A percentile compares a stretch with the other conserved stretches of the same genome.
Conservation (phyloP, 2,888 invertebrate species). For the Rhingia rostrata region DNA sequence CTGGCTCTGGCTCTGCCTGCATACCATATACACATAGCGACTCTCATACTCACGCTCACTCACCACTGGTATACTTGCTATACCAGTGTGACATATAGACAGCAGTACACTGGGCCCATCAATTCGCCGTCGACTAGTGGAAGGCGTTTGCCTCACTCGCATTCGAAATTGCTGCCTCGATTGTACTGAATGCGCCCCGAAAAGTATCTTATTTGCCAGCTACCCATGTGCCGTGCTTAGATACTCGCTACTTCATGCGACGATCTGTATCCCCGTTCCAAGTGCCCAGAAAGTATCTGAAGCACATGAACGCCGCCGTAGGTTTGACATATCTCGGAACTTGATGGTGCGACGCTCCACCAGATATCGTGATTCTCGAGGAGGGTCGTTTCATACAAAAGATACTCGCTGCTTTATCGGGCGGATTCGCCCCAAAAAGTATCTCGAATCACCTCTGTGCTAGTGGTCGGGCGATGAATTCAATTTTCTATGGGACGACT, state of each 20-base stretch:
- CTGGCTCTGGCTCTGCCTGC: slow-evolving; percentile 29
- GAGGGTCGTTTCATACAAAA: slow-evolving; percentile 74
- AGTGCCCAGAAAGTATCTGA: slow-evolving; percentile 80
- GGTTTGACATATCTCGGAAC: slow-evolving; percentile 82
- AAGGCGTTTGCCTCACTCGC: slow-evolving; percentile 79
- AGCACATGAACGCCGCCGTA: slow-evolving; percentile 77
- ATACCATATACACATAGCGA: slow-evolving; percentile 62
- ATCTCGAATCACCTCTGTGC: slow-evolving; percentile 76
- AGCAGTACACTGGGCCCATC: slow-evolving; percentile 78
- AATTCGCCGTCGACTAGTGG: slow-evolving; percentile 77
- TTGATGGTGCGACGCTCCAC: slow-evolving; percentile 81
- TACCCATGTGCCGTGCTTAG: slow-evolving; percentile 54
- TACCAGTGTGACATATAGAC: slow-evolving; percentile 79
- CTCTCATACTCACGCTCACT: slow-evolving; percentile 71
- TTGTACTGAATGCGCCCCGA: slow-evolving; percentile 78
- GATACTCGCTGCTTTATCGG: slow-evolving; percentile 79
- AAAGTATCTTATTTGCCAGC: slow-evolving; percentile 76
- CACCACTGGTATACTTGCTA: slow-evolving; percentile 76
- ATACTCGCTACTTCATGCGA: slow-evolving; percentile 77
- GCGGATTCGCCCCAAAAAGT: slow-evolving; percentile 80
- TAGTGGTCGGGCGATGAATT: neutral
- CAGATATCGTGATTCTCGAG: slow-evolving; percentile 75
- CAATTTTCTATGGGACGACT: slow-evolving; percentile 49
- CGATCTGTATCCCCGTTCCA: slow-evolving; percentile 81
- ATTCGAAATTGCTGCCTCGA: slow-evolving; percentile 77